Evolutionary conservation across 2,888 invertebrate genomes (phyloP).

Genomic region (Callimorpha dominula): DNA sequence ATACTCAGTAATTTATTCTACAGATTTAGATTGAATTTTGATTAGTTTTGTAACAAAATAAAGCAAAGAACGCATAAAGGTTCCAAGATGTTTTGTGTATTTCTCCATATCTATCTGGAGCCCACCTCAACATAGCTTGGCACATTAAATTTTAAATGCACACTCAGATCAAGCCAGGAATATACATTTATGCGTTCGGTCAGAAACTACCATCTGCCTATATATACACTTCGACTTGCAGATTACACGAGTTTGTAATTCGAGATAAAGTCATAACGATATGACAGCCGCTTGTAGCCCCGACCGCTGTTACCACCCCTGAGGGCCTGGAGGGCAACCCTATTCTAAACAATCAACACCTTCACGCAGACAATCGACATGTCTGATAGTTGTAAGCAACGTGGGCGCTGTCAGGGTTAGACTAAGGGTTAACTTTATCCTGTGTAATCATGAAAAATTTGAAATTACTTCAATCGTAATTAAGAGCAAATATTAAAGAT

Average conservation of each 20-base stretch:
- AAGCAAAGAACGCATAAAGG: too few relatives aligned
- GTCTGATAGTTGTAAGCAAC: neutral
- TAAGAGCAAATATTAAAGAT: slow-evolving; percentile 21
- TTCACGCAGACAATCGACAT: neutral
- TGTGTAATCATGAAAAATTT: slow-evolving; percentile 21
- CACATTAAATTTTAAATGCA: too few relatives aligned
- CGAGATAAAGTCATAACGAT: neutral
- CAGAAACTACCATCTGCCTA: too few relatives aligned
- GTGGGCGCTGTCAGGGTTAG: neutral
- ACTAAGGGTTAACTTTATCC: neutral
- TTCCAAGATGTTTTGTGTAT: too few relatives aligned
- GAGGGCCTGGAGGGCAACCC: neutral
- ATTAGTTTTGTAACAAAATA: too few relatives aligned
- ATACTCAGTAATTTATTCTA: too few relatives aligned
- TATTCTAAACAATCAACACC: neutral
- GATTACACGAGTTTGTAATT: neutral
- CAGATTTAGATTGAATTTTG: too few relatives aligned
- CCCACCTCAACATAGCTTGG: neutral
- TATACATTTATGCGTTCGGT: too few relatives aligned
- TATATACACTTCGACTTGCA: neutral
- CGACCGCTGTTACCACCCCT: neutral
- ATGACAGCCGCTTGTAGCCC: neutral
- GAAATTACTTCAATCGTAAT: slow-evolving; percentile 21
- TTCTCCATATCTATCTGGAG: neutral
- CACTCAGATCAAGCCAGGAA: too few relatives aligned